Evolutionary conservation across 2,797 vertebrate genomes (phyloP).

Genomic region (Enteromius mattozi): DNA sequence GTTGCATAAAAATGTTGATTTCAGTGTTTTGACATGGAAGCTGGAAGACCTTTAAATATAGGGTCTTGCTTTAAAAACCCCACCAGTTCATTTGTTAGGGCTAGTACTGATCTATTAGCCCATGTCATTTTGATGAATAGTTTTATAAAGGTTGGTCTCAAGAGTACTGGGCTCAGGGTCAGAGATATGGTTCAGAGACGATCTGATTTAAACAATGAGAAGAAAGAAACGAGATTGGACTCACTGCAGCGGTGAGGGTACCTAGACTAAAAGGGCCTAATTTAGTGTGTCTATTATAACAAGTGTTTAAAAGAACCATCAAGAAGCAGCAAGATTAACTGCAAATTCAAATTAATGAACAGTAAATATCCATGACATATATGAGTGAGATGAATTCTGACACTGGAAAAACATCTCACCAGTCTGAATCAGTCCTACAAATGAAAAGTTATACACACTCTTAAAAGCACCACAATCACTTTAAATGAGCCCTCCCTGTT

Average conservation of each 20-base stretch:
- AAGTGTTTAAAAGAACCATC: not conserved
- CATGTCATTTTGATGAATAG: conserved; percentile 54
- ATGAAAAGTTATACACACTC: conserved; percentile 23
- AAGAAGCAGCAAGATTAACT: not conserved
- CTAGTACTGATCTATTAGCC: conserved; percentile 42
- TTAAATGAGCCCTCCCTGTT: conserved; percentile 33
- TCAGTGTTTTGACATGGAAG: not conserved
- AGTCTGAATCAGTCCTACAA: conserved; percentile 12
- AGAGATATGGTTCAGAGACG: conserved; percentile 29
- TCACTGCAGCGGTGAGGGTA: conserved; percentile 17
- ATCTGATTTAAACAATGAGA: conserved; percentile 35
- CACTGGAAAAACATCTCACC: conserved; percentile 12
- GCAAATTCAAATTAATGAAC: conserved; percentile 21
- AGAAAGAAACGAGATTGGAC: conserved; percentile 2
- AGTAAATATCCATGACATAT: not conserved
- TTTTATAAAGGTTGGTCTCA: conserved; percentile 25
- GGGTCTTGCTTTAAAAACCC: not conserved
- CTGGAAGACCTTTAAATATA: not conserved
- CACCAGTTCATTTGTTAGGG: conserved; percentile 10
- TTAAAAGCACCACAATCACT: conserved; percentile 35
- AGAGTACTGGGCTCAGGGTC: conserved; percentile 32
- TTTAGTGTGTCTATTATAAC: conserved; percentile 1
- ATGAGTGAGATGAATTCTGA: not conserved
- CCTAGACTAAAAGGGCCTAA: conserved; percentile 10
- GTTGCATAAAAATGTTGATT: not conserved